phyloP scores from a whole-genome alignment of 2,113 vertebrate species.

The Telmatochromis brichardi region DNA sequence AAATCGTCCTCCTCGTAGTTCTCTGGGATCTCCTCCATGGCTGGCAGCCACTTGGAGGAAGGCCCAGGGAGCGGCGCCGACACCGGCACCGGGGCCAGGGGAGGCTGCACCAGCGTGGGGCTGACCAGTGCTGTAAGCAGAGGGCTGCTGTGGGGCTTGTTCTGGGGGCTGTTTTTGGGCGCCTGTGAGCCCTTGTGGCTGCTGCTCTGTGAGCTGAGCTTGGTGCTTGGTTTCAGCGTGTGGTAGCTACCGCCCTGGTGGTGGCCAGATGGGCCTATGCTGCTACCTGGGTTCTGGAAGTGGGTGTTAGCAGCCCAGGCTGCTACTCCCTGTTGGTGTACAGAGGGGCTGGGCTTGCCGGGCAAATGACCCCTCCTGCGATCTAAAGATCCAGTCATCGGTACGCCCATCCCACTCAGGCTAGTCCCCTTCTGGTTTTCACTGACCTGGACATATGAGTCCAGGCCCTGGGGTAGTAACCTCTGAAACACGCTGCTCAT shows the following conservation, averaged over 20 bases:
- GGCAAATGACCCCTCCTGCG: slow-evolving; percentile 82
- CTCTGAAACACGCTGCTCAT: slow-evolving; percentile 98
- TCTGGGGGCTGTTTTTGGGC: slow-evolving; percentile 53
- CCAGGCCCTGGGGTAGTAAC: slow-evolving; percentile 84
- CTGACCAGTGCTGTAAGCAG: slow-evolving; percentile 48
- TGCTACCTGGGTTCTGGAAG: slow-evolving; percentile 87
- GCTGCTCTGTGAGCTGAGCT: slow-evolving; percentile 67
- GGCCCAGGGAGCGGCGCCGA: slow-evolving; percentile 43
- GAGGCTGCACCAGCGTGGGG: slow-evolving; percentile 47
- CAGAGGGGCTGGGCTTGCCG: slow-evolving; percentile 75
- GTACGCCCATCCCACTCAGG: slow-evolving; percentile 42
- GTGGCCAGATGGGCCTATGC: slow-evolving; percentile 76
- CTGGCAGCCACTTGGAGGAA: slow-evolving; percentile 91
- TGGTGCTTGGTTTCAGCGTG: slow-evolving; percentile 65
- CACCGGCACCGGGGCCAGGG: background rate
- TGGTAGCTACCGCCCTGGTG: slow-evolving; percentile 58
- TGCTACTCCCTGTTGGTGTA: slow-evolving; percentile 87
- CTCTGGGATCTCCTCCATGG: slow-evolving; percentile 99
- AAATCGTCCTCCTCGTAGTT: slow-evolving; percentile 97
- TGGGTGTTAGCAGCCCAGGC: slow-evolving; percentile 96
- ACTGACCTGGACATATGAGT: slow-evolving; percentile 76
- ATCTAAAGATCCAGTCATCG: slow-evolving; percentile 78
- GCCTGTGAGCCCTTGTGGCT: slow-evolving; percentile 38
- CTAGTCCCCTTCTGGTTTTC: slow-evolving; percentile 75
- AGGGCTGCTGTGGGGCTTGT: slow-evolving; percentile 34